These are phyloP conservation scores for Acropora tenuis DNA, from an alignment of 64 coral and sea anemone species.

Conservation along the genomic window DNA sequence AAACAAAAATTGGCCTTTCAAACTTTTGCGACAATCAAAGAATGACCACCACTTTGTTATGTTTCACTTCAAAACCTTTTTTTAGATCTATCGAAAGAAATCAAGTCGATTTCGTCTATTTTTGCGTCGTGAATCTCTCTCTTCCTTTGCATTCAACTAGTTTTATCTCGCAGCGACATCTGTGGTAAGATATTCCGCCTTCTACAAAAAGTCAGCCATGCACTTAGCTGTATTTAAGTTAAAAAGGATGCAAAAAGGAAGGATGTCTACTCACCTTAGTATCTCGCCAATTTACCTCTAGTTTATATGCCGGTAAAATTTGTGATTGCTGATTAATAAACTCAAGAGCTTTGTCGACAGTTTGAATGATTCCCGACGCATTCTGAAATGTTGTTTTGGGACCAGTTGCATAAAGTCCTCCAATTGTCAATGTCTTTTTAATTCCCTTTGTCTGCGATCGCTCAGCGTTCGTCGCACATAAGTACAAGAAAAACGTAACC, in stretches of 20 bases:
- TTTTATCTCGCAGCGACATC: too few relatives aligned
- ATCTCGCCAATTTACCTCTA: slow-evolving; percentile 59
- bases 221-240: too few relatives aligned
- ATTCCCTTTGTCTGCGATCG: not conserved
- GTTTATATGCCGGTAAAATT: slow-evolving; percentile 41
- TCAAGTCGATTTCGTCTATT: too few relatives aligned
- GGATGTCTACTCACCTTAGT: slow-evolving; percentile 42
- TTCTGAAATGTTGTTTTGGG: slow-evolving; percentile 73
- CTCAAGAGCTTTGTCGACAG: slow-evolving; percentile 51
- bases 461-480: not conserved
- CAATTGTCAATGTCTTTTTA: slow-evolving; percentile 43
- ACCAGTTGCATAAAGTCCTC: slow-evolving; percentile 66
- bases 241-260: not conserved
- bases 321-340: slow-evolving; percentile 50
- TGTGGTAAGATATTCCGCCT: too few relatives aligned
- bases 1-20: too few relatives aligned
- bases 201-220: not conserved
- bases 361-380: slow-evolving; percentile 59
- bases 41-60: too few relatives aligned
- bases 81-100: too few relatives aligned
- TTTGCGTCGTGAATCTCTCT: too few relatives aligned
- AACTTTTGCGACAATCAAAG: too few relatives aligned
- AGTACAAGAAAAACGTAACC: not conserved
- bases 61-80: too few relatives aligned
- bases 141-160: not conserved